Evolutionary conservation across 2,888 invertebrate species (phyloP).

Genomic region (Cheilosia pagana): DNA sequence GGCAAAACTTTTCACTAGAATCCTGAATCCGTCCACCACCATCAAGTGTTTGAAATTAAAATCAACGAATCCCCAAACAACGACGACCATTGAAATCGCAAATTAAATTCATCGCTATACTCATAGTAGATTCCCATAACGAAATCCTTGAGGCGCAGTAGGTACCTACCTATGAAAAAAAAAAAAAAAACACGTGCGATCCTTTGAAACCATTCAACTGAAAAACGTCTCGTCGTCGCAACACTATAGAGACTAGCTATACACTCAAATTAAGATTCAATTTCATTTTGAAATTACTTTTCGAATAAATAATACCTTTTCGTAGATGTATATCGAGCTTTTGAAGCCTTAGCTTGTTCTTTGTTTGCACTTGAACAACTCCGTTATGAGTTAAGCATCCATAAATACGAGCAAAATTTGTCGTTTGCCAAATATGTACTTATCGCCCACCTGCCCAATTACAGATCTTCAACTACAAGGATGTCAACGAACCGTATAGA

Average conservation of each 20-base stretch:
- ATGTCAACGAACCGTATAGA: slow-evolving; percentile 61
- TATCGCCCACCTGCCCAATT: slow-evolving; percentile 71
- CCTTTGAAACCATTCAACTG: slow-evolving; percentile 44
- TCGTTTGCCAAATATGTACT: slow-evolving; percentile 46
- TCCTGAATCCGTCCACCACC: background rate
- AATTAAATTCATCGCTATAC: slow-evolving; percentile 40
- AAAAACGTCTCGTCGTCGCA: slow-evolving; percentile 29
- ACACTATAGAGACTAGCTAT: slow-evolving; percentile 2
- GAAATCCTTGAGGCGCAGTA: background rate
- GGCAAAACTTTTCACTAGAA: slow-evolving; percentile 3
- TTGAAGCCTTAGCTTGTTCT: slow-evolving; percentile 27
- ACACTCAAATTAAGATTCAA: slow-evolving; percentile 58
- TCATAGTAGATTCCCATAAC: background rate
- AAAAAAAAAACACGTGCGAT: slow-evolving; percentile 26
- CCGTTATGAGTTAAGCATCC: slow-evolving; percentile 65
- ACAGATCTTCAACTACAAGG: slow-evolving; percentile 51
- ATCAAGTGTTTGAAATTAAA: background rate
- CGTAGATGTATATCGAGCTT: slow-evolving; percentile 41
- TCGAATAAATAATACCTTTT: slow-evolving; percentile 59
- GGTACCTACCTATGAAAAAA: too few relatives aligned
- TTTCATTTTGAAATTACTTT: slow-evolving; percentile 64
- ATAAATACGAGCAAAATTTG: slow-evolving; percentile 48
- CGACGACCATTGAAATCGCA: slow-evolving; percentile 29
- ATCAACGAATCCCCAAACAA: too few relatives aligned
- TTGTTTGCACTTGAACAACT: slow-evolving; percentile 59